Percentiles rank a stretch among this genome's conserved stretches.
Conservation (phyloP, 2,113 vertebrate genomes). For the Thamnaconus septentrionalis region DNA sequence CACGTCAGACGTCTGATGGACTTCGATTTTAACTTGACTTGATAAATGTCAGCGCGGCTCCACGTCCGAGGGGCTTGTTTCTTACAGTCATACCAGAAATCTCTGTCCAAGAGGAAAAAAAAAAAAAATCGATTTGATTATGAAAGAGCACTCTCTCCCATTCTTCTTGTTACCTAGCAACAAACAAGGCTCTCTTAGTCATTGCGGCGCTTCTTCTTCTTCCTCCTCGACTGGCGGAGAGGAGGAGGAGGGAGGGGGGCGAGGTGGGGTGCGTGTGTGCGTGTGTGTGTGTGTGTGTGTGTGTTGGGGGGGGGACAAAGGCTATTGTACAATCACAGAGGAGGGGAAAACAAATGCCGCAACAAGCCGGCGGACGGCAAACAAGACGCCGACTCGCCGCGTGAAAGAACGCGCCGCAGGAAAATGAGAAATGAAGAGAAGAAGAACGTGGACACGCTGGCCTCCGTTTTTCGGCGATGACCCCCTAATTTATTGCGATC, state of each 20-base stretch:
- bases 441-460: no score
- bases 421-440: no score
- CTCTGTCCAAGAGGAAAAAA: slow-evolving; percentile 49
- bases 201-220: slow-evolving; percentile 65
- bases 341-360: slow-evolving; percentile 8
- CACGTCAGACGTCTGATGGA: slow-evolving; percentile 12
- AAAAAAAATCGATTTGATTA: slow-evolving; percentile 76
- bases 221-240: slow-evolving; percentile 1
- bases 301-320: no score
- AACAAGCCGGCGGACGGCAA: slow-evolving; percentile 16
- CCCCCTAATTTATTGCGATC: no score
- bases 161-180: slow-evolving; percentile 85
- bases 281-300: no score
- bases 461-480: no score
- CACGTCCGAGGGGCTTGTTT: slow-evolving; percentile 33
- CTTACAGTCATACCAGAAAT: slow-evolving; percentile 55
- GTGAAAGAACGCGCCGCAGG: no score
- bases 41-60: slow-evolving; percentile 37
- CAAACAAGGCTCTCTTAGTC: slow-evolving; percentile 79
- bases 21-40: slow-evolving; percentile 14
- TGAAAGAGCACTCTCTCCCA: slow-evolving; percentile 75
- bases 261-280: no score
- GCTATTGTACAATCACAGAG: slow-evolving; percentile 44
- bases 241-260: slow-evolving; percentile 49
- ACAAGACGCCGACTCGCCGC: neutral